Conservation (phyloP, 1,140 invertebrate genomes). For the Pogonognathellus flavescens region DNA sequence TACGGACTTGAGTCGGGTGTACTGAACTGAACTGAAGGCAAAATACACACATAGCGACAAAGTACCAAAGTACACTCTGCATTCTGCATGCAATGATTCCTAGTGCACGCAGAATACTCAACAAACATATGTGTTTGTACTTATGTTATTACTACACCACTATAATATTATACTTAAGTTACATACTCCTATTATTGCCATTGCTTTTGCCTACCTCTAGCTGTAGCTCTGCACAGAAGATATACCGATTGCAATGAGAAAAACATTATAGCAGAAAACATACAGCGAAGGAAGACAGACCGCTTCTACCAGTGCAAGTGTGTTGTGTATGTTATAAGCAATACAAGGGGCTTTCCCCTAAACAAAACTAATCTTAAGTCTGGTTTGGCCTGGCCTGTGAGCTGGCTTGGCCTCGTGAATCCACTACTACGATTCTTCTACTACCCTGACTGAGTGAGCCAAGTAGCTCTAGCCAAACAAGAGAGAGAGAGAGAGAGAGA, state of each 20-base stretch:
- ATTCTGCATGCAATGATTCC: background rate
- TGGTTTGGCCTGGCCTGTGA: background rate
- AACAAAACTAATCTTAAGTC: constrained; percentile 41
- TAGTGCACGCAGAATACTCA: background rate
- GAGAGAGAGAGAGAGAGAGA: background rate
- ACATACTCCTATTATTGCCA: background rate
- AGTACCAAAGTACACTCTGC: constrained; percentile 33
- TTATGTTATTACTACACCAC: background rate
- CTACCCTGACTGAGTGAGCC: background rate
- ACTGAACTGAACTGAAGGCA: constrained; percentile 47
- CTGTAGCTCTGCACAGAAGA: background rate
- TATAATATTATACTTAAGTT: background rate
- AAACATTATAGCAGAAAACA: background rate
- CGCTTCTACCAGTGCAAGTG: too few species aligned
- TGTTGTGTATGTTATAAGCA: too few species aligned
- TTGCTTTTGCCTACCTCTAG: background rate
- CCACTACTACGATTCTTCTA: background rate
- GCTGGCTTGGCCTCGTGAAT: constrained; percentile 29
- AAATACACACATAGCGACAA: constrained; percentile 50
- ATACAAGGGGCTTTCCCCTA: constrained; percentile 60
- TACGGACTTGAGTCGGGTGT: constrained; percentile 41
- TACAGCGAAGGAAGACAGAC: background rate
- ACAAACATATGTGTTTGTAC: background rate
- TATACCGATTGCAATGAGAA: constrained; percentile 1
- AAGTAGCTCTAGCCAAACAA: background rate